Base-by-base conservation (phyloP, 2,888 invertebrate species). In the Noctua comes region DNA sequence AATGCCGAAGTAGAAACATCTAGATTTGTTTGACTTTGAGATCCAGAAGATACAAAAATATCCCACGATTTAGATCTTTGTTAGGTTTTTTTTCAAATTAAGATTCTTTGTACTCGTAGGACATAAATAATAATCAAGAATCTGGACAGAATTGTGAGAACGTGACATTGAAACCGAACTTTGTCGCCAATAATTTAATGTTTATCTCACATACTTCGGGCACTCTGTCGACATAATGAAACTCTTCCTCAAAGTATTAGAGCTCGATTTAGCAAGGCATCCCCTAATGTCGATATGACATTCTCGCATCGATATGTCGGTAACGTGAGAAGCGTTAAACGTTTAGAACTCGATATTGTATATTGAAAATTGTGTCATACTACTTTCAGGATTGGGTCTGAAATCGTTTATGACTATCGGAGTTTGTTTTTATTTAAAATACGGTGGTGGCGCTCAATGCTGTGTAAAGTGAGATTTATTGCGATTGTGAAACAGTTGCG, bases 401-500 rank as follows among this genome's bases (percentile, higher is more conserved):
- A 83, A 94, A 91, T 95, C 90, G 91, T 89, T 86, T 90, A 91
- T 79, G 70, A 69, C 31, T 75, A 72, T 82, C 46, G 74, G 73
- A 71, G 89, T 92, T 93, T 93, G 92, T 93, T 94, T 94, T 94
- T 93, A 92, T 94, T 93, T 92, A 91, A 93, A 93, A 91, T 92
- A 91, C 92, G 82, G 73, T 79, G 83, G 88, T 89, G 87, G 88
- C 89, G 91, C 84, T 92, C 90, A 91, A 90, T 90, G 92, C 91
- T 91, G 93, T 92, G 93, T 93, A 93, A 94, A 94, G 92, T 93
- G 92, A 93, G 93, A 95, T 95, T 96, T 95, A 95, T 93, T 89
- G 88, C 88, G 86, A 91, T 92, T 92, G 94, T 91, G 92, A 93
- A 93, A 95, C 93, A 93, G 94, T 92, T 92, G 92, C 90, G 91